phyloP scores from a whole-genome alignment of 64 coral and sea anemone genomes.

The Montipora capricornis region DNA sequence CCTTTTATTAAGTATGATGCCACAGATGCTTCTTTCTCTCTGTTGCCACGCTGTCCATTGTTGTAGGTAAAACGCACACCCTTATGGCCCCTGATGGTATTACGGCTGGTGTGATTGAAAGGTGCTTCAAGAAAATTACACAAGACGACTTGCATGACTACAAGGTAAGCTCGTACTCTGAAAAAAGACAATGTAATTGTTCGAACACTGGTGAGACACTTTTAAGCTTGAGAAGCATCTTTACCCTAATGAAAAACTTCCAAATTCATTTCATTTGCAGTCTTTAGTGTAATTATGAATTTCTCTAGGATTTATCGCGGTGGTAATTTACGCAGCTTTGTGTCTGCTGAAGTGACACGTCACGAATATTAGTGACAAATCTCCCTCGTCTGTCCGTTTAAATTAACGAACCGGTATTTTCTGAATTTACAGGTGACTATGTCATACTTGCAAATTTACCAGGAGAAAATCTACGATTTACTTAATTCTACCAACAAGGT shows the following conservation, averaged over 20 bases:
- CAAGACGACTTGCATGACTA: slow-evolving; percentile 88
- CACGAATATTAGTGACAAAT: too few relatives aligned
- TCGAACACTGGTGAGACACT: too few relatives aligned
- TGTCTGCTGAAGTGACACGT: too few relatives aligned
- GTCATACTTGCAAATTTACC: slow-evolving; percentile 99
- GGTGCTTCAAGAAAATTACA: slow-evolving; percentile 91
- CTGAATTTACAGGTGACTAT: slow-evolving; percentile 83
- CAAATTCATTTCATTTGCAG: neutral
- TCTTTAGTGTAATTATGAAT: too few relatives aligned
- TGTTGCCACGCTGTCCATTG: neutral
- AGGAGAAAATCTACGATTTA: slow-evolving; percentile 96
- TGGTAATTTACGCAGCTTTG: too few relatives aligned
- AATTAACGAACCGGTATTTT: neutral
- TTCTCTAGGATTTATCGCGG: too few relatives aligned
- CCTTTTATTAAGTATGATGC: too few relatives aligned
- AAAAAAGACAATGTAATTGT: too few relatives aligned
- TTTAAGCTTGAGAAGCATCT: too few relatives aligned
- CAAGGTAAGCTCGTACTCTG: slow-evolving; percentile 65
- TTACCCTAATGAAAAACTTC: too few relatives aligned
- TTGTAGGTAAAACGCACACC: slow-evolving; percentile 92
- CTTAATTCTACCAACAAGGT: slow-evolving; percentile 87
- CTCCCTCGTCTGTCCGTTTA: too few relatives aligned
- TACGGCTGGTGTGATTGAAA: slow-evolving; percentile 83
- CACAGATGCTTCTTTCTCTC: too few relatives aligned
- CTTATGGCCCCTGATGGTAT: slow-evolving; percentile 97